These are phyloP conservation scores for Napeogenes inachia DNA, from an alignment of 2,888 invertebrate genomes.

Conservation along the genomic window DNA sequence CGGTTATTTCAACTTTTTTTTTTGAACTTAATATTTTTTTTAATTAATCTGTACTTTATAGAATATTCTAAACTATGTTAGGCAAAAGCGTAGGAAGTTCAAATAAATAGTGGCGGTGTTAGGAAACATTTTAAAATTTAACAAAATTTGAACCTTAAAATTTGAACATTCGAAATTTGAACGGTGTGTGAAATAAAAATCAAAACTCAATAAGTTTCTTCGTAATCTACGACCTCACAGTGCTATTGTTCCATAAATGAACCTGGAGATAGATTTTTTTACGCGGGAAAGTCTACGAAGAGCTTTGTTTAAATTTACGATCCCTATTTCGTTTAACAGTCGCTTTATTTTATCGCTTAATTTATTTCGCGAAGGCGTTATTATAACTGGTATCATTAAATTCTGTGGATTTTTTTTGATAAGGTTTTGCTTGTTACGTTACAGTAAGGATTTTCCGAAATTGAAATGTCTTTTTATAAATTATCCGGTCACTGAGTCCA, in stretches of 20 bases:
- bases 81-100: too few relatives aligned
- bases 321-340: conserved; percentile 33
- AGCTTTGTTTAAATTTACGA: conserved; percentile 35
- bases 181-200: conserved; percentile 5
- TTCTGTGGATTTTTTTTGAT: conserved; percentile 24
- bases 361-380: conserved; percentile 35
- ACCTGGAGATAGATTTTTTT: conserved; percentile 26
- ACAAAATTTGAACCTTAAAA: too few relatives aligned
- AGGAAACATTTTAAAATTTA: too few relatives aligned
- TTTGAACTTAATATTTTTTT: too few relatives aligned
- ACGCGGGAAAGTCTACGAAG: conserved; percentile 26
- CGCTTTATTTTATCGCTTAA: conserved; percentile 35
- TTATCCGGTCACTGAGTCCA: too few relatives aligned
- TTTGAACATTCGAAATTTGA: too few relatives aligned
- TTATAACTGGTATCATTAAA: conserved; percentile 37
- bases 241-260: conserved; percentile 24
- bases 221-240: conserved; percentile 20
- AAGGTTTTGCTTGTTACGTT: conserved; percentile 9
- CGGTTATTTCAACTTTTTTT: too few relatives aligned
- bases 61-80: too few relatives aligned
- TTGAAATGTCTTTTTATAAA: not conserved
- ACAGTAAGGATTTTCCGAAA: not conserved
- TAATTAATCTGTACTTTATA: too few relatives aligned
- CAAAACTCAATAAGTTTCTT: conserved; percentile 7
- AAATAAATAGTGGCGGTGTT: too few relatives aligned